Evolutionary conservation across 1,140 invertebrate genomes (phyloP), one percentile per base, ranked within the genome.

Genomic region (Caenorhabditis tropicalis): DNA sequence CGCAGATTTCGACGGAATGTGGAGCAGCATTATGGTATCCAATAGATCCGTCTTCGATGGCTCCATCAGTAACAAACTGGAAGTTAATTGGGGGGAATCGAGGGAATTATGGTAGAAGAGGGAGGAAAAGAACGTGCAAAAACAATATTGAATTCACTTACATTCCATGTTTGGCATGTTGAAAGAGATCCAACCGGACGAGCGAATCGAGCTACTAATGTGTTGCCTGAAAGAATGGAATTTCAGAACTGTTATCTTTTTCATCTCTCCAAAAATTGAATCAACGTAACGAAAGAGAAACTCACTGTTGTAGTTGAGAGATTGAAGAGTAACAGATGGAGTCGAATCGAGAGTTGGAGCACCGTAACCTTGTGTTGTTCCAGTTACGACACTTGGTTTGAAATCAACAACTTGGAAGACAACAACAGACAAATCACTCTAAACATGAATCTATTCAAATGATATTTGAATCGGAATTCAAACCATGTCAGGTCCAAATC

Each of bases 31-130:
- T 58, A 24, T 82, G 82, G 24, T 82, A 82, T 58, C 82, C 82
- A 24, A 82, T 56, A n/a, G 56, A 58, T 70, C 82, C 82, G 43
- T 82, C 82, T 39, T 82, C 82, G 39, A 82, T 70, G n/a, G 39
- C 24, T 46, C 82, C 82, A 15, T 60, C 82, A n/a, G 82, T 33
- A 16, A 82, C 82, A 27, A 82, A 82, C 82, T 82, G 60, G 15
- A 82, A 74, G 2, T 39, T n/a, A 3, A 24, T 48, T 27, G 31
- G 3, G 6, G 10, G 46, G 27, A 29, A 33, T 29, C 3, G 48
- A 36, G 6, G 48, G 21, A n/a, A 27, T 74, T 74, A 74, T 6
- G 21, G 33, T 43, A 46, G 36, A 74, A 74, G 36, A 33, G 33
- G 65, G 65, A 5, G 51, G 43, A 60, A 21, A 16, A 33, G n/a